Conservation (phyloP, 2,113 vertebrate genomes). For the Stictonetta naevosa region DNA sequence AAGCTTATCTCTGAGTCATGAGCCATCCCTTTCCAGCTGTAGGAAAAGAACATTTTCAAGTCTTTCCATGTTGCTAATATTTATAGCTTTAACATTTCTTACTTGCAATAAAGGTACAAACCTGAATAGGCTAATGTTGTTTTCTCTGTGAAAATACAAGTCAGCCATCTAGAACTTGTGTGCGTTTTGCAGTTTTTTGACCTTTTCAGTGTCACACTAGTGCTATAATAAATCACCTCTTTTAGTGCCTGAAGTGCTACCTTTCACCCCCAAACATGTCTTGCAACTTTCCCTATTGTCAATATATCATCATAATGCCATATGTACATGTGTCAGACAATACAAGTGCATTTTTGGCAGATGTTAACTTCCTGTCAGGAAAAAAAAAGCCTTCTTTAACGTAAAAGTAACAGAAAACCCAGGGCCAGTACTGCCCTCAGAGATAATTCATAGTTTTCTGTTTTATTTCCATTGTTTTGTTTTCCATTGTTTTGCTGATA, state of each 20-base stretch:
- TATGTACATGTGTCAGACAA: background rate
- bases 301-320: conserved; percentile 2
- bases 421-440: accelerated
- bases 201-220: conserved; percentile 3
- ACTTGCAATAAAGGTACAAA: background rate
- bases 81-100: background rate
- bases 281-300: background rate
- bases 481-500: background rate
- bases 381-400: background rate
- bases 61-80: background rate
- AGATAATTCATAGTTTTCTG: background rate
- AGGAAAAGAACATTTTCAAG: background rate
- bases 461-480: no score
- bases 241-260: conserved; percentile 4
- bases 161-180: background rate
- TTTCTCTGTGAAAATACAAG: background rate
- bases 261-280: conserved; percentile 2
- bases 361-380: background rate
- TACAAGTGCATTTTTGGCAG: background rate
- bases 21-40: background rate
- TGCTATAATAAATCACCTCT: conserved; percentile 44
- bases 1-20: background rate
- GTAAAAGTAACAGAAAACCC: background rate
- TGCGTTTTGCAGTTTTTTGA: conserved; percentile 29
- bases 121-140: background rate